These are phyloP conservation scores for Metopolophium dirhodum DNA, from an alignment of 1,140 invertebrate species.

Conservation along the genomic window DNA sequence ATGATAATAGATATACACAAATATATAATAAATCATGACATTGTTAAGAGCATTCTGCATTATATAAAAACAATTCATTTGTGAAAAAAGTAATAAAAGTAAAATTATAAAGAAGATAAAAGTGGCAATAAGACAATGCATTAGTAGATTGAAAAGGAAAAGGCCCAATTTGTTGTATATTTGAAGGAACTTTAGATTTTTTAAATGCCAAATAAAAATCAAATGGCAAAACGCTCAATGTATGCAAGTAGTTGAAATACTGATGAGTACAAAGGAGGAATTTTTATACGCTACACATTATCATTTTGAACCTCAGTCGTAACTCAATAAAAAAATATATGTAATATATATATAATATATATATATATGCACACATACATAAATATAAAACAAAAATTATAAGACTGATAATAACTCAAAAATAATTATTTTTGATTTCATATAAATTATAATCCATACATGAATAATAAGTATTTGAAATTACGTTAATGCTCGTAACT, in stretches of 20 bases:
- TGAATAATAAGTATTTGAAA: conserved; percentile 36
- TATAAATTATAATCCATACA: conserved; percentile 27
- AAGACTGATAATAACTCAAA: conserved; percentile 35
- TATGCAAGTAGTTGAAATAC: conserved; percentile 56
- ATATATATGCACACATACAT: not conserved
- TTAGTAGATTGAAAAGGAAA: conserved; percentile 43
- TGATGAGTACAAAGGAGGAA: conserved; percentile 42
- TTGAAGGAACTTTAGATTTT: conserved; percentile 54
- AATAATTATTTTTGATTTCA: conserved; percentile 53
- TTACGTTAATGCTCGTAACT: not conserved
- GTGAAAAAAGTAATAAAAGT: conserved; percentile 36
- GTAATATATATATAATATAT: conserved; percentile 25
- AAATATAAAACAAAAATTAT: conserved; percentile 26
- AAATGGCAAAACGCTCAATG: conserved; percentile 52
- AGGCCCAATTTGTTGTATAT: conserved; percentile 52
- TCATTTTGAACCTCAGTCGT: not conserved
- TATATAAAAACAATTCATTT: conserved; percentile 25
- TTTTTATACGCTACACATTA: not conserved
- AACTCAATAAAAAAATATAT: conserved; percentile 41
- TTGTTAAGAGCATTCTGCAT: conserved; percentile 38
- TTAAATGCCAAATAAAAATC: conserved; percentile 54
- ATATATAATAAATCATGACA: conserved; percentile 44
- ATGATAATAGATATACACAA: conserved; percentile 40
- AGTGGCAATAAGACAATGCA: conserved; percentile 48
- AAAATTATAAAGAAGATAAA: conserved; percentile 54